Base-by-base conservation (phyloP, 64 coral and sea anemone genomes). In the Pachyseris speciosa region DNA sequence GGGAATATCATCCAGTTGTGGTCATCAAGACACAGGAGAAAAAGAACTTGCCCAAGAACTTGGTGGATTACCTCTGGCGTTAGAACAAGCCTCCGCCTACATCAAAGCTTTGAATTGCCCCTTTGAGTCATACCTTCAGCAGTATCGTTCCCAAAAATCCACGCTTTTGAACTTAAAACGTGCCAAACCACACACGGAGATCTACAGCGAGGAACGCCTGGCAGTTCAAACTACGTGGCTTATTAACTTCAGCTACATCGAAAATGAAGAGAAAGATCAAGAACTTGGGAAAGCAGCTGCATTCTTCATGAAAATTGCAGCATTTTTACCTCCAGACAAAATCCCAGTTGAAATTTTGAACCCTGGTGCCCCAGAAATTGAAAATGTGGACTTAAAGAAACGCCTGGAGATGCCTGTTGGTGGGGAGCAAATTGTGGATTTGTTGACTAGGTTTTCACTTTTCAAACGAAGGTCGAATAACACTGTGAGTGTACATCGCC, bases 301-400 rank as follows among this genome's bases (percentile, higher is more conserved):
- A 17, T 53, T 92, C 11, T 30, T 85, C 27, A 85, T 85, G 53
- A 68, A 92, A 85, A 8, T 92, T 25, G 84, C 90, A 12, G 80
- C 80, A 30, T 85, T 73, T 92, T 69, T 92, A 57, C 37, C 68
- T 4, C 80, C 90, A 13, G 69, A 84, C 6, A 49, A 41, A 13
- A 92, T 92, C 33, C 90, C 90, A 0, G 43, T 36, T 47, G 90
- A 92, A 65, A 44, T 92, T n/a, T 36, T 92, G 22, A 92, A 92
- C 57, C 20, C 30, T 38, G 90, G 80, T 19, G 37, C 59, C 13
- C 80, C 90, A 20, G 22, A 13, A 7, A 40, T 85, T 27, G 26
- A 72, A n/a, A 70, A 64, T 53, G 29, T 20, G 69, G 47, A 83
- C 9, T 65, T 91, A 8, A 49, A 44, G 48, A 12, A 26, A 2